Evolutionary conservation across 2,888 invertebrate species (phyloP).

Genomic region (Pachydiplax longipennis): DNA sequence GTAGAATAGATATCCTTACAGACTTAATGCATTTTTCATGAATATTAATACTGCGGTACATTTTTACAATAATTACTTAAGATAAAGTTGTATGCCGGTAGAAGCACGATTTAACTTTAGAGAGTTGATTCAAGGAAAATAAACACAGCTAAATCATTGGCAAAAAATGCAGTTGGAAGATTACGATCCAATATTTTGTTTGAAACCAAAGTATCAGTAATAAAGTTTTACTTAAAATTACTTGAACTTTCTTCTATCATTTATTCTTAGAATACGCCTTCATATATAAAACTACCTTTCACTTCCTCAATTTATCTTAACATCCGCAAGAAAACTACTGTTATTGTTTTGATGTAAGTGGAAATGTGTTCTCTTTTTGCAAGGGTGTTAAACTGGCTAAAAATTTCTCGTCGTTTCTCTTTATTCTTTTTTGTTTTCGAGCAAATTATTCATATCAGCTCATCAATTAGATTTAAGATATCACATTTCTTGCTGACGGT

Average conservation of each 20-base stretch:
- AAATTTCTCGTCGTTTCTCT: too few relatives aligned
- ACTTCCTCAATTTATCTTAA: neutral
- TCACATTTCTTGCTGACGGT: too few relatives aligned
- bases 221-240: slow-evolving; percentile 39
- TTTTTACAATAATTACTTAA: slow-evolving; percentile 32
- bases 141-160: slow-evolving; percentile 6
- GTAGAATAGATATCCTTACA: slow-evolving; percentile 25
- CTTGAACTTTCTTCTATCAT: neutral
- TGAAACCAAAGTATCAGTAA: slow-evolving; percentile 42
- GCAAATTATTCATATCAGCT: too few relatives aligned
- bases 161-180: neutral
- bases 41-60: slow-evolving; percentile 31
- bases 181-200: slow-evolving; percentile 31
- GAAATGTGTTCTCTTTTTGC: too few relatives aligned
- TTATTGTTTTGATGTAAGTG: too few relatives aligned
- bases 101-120: slow-evolving; percentile 34
- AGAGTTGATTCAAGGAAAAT: neutral
- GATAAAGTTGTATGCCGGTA: slow-evolving; percentile 9
- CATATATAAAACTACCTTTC: neutral
- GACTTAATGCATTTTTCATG: slow-evolving; percentile 35
- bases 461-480: too few relatives aligned
- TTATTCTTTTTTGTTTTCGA: too few relatives aligned
- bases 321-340: too few relatives aligned
- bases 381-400: too few relatives aligned
- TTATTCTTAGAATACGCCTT: neutral